Evolutionary conservation across 2,888 invertebrate genomes (phyloP).

Genomic region (Drosophila tripunctata): DNA sequence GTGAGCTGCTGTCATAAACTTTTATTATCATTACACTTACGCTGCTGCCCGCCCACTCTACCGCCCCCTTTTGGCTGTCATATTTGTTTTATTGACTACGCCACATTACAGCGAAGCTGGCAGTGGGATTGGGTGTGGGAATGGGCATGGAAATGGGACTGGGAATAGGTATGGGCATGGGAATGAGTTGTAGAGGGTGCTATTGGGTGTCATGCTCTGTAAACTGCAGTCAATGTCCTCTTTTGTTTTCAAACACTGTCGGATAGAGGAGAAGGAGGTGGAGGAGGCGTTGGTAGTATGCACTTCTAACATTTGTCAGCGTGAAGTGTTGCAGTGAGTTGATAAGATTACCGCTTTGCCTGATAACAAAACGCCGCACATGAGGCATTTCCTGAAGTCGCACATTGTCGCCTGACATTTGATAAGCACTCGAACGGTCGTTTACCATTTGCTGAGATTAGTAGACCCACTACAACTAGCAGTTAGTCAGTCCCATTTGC

Average conservation of each 20-base stretch:
- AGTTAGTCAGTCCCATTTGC: constrained; percentile 19
- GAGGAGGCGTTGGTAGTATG: neutral
- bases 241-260: constrained; percentile 56
- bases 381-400: constrained; percentile 47
- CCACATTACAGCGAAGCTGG: constrained; percentile 23
- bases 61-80: constrained; percentile 40
- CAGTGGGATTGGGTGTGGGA: neutral
- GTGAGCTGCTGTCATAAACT: constrained; percentile 75
- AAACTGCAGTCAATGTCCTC: constrained; percentile 74
- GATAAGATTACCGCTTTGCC: constrained; percentile 60
- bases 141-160: neutral
- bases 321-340: constrained; percentile 57
- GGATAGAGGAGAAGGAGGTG: neutral
- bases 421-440: constrained; percentile 56
- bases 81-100: constrained; percentile 75
- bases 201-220: constrained; percentile 46
- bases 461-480: constrained; percentile 11
- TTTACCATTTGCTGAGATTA: constrained; percentile 55
- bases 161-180: neutral
- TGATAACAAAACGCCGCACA: constrained; percentile 47
- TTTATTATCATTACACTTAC: constrained; percentile 77
- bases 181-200: neutral
- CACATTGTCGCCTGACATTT: constrained; percentile 50
- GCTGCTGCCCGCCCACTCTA: constrained; percentile 12
- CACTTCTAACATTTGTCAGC: constrained; percentile 72